Evolutionary conservation across 2,113 vertebrate genomes (phyloP), one percentile per base, ranked within the genome.

Genomic region (Naja naja): DNA sequence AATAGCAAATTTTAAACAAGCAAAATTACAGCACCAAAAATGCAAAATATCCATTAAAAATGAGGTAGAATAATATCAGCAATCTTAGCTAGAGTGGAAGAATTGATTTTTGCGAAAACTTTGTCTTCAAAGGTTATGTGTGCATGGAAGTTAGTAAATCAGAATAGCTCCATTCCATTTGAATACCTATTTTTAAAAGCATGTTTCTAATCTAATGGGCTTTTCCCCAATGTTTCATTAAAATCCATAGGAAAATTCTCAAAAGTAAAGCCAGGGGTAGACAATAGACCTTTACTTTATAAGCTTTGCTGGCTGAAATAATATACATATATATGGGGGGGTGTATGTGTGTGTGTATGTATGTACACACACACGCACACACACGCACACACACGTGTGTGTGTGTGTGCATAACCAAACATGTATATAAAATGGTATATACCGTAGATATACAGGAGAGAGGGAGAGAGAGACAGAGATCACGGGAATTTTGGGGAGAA

Each of bases 21-120:
- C 34, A 56, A 7, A 94, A 0, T 96, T 94, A 95, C 89, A 94
- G 58, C 43, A 96, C 93, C 94, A 97, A 95, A 97, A 93, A 85
- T 93, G 49, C 20, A 94, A 58, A 86, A 34, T 93, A 54, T 96
- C 45, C 23, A 25, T 22, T 90, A 87, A 86, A 94, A 92, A 94
- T 91, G 85, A 95, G 96, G 94, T 96, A 94, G 88, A 96, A 97
- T 94, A 49, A 88, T 85, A 56, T 87, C 85, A 93, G 20, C 88
- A 96, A 95, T 91, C 87, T 39, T 34, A 85, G 34, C 52, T 93
- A 30, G 5, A 87, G 25, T 18, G 5, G 47, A 52, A 87, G 25
- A 87, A 49, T 90, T 88, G 94, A 93, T 64, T 34, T 93, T 96
- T 91, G 93, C 85, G 88, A 92, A 93, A 91, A 25, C 54, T 95